A percentile compares a stretch with the other conserved stretches of the same genome.
Conservation (phyloP, 1,140 invertebrate species). For the Thaumetopoea pityocampa region DNA sequence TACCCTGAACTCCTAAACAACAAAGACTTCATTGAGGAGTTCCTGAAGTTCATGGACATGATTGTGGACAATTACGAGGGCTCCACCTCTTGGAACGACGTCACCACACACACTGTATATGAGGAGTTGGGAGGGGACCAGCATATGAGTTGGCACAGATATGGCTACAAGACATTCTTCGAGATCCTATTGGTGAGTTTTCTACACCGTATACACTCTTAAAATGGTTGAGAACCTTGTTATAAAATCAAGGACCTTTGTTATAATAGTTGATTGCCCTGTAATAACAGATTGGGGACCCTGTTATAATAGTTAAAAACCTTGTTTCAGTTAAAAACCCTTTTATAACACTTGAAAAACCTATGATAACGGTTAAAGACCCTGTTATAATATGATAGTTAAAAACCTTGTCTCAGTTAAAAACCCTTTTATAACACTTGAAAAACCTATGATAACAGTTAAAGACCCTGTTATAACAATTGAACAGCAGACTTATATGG, state of each 20-base stretch:
- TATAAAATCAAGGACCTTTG: not conserved
- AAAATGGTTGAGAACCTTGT: not conserved
- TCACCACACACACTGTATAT: constrained; percentile 29
- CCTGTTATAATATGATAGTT: too few relatives aligned
- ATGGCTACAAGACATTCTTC: constrained; percentile 57
- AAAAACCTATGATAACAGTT: too few relatives aligned
- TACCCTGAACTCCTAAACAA: constrained; percentile 33
- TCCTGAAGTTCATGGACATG: constrained; percentile 42
- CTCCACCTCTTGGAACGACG: constrained; percentile 50
- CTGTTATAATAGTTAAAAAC: too few relatives aligned
- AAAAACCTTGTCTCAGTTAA: too few relatives aligned
- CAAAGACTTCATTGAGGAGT: constrained; percentile 35
- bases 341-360: too few relatives aligned
- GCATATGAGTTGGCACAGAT: constrained; percentile 49
- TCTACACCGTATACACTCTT: not conserved
- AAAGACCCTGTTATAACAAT: too few relatives aligned
- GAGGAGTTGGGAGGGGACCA: constrained; percentile 34
- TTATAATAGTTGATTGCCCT: too few relatives aligned
- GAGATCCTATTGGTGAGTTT: constrained; percentile 50
- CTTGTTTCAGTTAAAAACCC: too few relatives aligned
- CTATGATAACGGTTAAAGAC: too few relatives aligned
- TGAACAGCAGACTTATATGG: too few relatives aligned
- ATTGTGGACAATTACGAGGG: constrained; percentile 42
- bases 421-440: too few relatives aligned
- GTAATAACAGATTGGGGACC: too few relatives aligned